Evolutionary conservation across 2,888 invertebrate genomes (phyloP), one percentile per base, ranked within the genome.

Genomic region (Celastrina argiolus): DNA sequence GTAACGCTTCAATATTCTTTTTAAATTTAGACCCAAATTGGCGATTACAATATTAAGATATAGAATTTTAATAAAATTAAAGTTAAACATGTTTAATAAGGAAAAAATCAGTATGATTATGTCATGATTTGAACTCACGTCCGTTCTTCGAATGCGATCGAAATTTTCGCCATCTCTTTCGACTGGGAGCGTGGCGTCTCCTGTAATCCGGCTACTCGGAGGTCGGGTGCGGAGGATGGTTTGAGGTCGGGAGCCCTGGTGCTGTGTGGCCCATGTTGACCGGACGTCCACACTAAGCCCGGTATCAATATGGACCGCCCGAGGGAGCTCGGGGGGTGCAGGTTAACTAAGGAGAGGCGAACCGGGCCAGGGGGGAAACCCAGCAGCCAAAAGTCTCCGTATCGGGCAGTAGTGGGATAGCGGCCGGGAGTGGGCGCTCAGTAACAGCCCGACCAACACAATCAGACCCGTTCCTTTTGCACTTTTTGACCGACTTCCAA

Each of bases 371-470:
- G 95, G 96, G 96, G 97, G 97, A 96, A 97, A 97, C 97, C 95
- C 96, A 98, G 98, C 98, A 98, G 97, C 97, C 97, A 97, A 98
- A 97, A 98, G 97, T 96, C 96, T 94, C 97, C 97, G 97, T 96
- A 97, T 97, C 94, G 95, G 93, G 96, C 97, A 97, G 97, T 98
- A 97, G 97, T 96, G 97, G 97, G 97, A 97, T 96, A 95, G 97
- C 97, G 96, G 95, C 96, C 94, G 96, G 96, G 97, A 98, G 97
- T 97, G 95, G 93, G 94, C 92, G 93, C 94, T 95, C 94, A 95
- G 93, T 94, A 92, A 92, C 95, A 97, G 97, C 97, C 96, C 92
- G 94, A 87, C 88, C 83, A 83, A 89, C 78, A 88, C 71, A 88
- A 85, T 72, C 87, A 87, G 87, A 89, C 88, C 85, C 79, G 78